These are phyloP conservation scores for Pomacea maculata DNA, from an alignment of 1,140 invertebrate species.

Conservation along the genomic window DNA sequence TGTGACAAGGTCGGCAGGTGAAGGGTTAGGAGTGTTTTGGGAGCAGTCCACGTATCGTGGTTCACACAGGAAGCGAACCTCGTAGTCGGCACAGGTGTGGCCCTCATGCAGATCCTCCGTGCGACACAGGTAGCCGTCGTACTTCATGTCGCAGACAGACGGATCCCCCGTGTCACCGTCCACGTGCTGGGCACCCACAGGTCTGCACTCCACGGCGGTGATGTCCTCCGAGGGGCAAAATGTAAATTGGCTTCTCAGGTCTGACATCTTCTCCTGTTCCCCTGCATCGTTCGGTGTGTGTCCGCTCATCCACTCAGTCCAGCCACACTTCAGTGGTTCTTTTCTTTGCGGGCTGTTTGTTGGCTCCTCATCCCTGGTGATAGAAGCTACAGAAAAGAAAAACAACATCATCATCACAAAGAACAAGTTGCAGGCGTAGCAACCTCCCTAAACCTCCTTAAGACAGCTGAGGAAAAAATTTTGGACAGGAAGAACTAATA, in stretches of 20 bases:
- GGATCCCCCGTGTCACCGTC: neutral
- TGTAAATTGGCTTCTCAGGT: conserved; percentile 67
- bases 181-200: neutral
- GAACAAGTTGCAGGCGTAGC: no score
- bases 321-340: conserved; percentile 40
- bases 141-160: conserved; percentile 73
- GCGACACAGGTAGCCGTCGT: conserved; percentile 75
- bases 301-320: conserved; percentile 57
- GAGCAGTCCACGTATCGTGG: conserved; percentile 36
- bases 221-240: conserved; percentile 56
- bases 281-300: conserved; percentile 48
- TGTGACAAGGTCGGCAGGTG: no score
- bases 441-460: no score
- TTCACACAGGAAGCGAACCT: conserved; percentile 77
- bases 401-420: no score
- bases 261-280: conserved; percentile 75
- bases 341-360: conserved; percentile 12
- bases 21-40: no score
- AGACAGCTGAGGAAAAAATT: no score
- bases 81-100: conserved; percentile 72
- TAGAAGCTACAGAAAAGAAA: neutral
- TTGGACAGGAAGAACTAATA: no score
- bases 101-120: conserved; percentile 47
- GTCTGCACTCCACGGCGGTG: conserved; percentile 54
- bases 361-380: conserved; percentile 6